Evolutionary conservation across 2,113 vertebrate genomes (phyloP).

Genomic region (Holacanthus passer): DNA sequence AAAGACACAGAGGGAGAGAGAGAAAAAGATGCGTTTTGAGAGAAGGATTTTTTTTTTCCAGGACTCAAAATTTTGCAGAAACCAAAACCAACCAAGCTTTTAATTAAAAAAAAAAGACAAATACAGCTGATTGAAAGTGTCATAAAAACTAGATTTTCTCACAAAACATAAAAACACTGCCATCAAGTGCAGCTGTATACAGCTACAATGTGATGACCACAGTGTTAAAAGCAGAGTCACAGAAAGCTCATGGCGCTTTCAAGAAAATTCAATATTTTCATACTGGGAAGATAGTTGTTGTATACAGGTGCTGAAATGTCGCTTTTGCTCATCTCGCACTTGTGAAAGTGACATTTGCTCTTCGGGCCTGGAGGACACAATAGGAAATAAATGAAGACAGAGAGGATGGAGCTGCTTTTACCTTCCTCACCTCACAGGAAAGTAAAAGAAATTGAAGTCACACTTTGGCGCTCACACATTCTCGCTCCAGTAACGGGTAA

Average conservation of each 20-base stretch:
- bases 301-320: constrained; percentile 45
- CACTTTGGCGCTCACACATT: no score
- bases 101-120: constrained; percentile 16
- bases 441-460: background rate
- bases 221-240: constrained; percentile 41
- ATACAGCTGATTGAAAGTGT: constrained; percentile 8
- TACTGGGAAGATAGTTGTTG: constrained; percentile 14
- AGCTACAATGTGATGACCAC: constrained; percentile 9
- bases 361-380: constrained; percentile 2
- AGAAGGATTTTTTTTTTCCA: background rate
- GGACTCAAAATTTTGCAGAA: constrained; percentile 17
- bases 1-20: constrained; percentile 15
- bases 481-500: background rate
- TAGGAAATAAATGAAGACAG: constrained; percentile 12
- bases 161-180: constrained; percentile 13
- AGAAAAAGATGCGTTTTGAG: constrained; percentile 10
- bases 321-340: constrained; percentile 30
- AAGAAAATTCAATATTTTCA: constrained; percentile 56
- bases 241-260: constrained; percentile 37
- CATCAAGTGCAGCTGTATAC: background rate
- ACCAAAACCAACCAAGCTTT: constrained; percentile 20
- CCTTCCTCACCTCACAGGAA: constrained; percentile 15
- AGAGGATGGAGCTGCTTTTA: constrained; percentile 8
- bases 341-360: constrained; percentile 34
- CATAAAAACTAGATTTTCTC: constrained; percentile 4